A percentile compares a stretch with the other conserved stretches of the same genome.
Conservation (phyloP, 2,888 invertebrate species). For the Esperia sulphurella region DNA sequence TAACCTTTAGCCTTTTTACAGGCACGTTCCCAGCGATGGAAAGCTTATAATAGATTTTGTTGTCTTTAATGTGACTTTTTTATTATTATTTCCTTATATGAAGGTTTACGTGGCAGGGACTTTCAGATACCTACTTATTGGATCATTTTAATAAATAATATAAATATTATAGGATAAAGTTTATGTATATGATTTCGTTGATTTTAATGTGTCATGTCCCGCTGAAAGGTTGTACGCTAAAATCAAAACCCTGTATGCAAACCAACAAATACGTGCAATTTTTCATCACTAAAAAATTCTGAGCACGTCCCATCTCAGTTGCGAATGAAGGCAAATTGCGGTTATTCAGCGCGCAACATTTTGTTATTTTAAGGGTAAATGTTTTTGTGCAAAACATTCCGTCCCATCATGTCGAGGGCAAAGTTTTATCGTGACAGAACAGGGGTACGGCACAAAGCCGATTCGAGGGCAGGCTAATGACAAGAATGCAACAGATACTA, state of each 20-base stretch:
- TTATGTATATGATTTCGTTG: no score
- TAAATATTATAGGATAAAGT: no score
- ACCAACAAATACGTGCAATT: background rate
- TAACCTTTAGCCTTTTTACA: no score
- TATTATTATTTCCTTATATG: no score
- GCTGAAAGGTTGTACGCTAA: background rate
- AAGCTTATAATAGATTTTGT: no score
- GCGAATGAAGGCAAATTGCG: background rate
- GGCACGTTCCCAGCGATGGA: no score
- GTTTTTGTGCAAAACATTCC: slow-evolving; percentile 1
- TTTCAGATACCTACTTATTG: no score
- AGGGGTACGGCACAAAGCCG: slow-evolving; percentile 1
- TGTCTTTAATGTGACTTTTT: no score
- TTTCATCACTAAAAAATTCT: background rate
- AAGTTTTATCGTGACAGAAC: slow-evolving; percentile 23
- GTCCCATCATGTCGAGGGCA: background rate
- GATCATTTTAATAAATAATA: no score
- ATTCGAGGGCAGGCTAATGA: background rate
- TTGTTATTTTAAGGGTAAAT: background rate
- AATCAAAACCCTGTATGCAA: background rate
- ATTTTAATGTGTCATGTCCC: no score
- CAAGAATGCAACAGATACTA: background rate
- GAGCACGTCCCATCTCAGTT: background rate
- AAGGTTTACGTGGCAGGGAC: no score
- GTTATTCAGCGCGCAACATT: background rate